A percentile compares a stretch with the other conserved stretches of the same genome.
Evolutionary conservation across 1,140 invertebrate genomes (phyloP).

Genomic region (Homarus americanus): DNA sequence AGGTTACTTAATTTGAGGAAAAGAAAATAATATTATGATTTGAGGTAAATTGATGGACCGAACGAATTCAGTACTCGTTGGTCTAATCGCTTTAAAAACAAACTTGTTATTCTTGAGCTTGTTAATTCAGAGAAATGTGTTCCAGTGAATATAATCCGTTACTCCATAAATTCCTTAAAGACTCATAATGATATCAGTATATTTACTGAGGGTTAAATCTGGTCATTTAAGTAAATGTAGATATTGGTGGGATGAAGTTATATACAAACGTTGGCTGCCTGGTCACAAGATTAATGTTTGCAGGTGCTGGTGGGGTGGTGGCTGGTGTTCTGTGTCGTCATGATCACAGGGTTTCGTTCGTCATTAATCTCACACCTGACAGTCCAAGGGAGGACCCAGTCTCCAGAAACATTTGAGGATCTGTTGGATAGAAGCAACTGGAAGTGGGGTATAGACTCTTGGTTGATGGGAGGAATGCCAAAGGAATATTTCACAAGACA

Average conservation of each 20-base stretch:
- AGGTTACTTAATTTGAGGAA: too few relatives aligned
- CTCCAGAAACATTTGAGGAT: neutral
- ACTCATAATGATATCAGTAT: neutral
- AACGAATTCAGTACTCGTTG: too few relatives aligned
- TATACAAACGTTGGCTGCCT: too few relatives aligned
- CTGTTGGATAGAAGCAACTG: neutral
- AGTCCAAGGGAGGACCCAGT: neutral
- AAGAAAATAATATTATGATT: too few relatives aligned
- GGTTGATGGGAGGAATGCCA: neutral
- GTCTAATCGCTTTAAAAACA: too few relatives aligned
- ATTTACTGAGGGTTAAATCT: neutral
- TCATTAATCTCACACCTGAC: conserved; percentile 16
- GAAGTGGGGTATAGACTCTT: neutral
- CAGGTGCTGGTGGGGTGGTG: conserved; percentile 1
- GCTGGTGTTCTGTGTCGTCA: conserved; percentile 17
- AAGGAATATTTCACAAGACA: neutral
- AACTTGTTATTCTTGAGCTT: too few relatives aligned
- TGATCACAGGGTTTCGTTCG: neutral
- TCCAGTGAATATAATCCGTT: too few relatives aligned
- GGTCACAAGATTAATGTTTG: too few relatives aligned
- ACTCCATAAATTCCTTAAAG: neutral
- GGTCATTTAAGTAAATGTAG: neutral
- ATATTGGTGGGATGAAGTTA: too few relatives aligned
- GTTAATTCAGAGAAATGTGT: too few relatives aligned
- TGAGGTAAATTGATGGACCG: too few relatives aligned